Percentiles rank a stretch among this genome's conserved stretches.
Conservation (phyloP, 2,113 vertebrate genomes). For the Ceuthmochares aereus region DNA sequence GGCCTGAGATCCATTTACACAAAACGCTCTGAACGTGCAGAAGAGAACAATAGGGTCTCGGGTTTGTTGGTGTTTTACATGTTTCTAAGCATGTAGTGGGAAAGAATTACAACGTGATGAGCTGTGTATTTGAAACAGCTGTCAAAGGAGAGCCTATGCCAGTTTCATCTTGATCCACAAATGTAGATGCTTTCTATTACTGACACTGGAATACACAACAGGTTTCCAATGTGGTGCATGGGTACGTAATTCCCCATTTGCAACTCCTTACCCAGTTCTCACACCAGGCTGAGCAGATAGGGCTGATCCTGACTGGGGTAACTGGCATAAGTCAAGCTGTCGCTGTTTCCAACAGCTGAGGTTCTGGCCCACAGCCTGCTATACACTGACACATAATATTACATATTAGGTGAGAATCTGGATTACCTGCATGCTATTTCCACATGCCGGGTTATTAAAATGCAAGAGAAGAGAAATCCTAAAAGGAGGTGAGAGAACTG, state of each 20-base stretch:
- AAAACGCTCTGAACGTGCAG: background rate
- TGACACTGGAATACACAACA: slow-evolving; percentile 49
- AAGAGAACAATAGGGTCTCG: slow-evolving; percentile 45
- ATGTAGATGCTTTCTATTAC: slow-evolving; percentile 60
- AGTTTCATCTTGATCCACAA: slow-evolving; percentile 58
- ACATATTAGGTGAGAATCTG: background rate
- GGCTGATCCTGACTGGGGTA: background rate
- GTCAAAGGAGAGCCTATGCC: slow-evolving; percentile 40
- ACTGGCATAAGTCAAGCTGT: background rate
- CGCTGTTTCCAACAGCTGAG: slow-evolving; percentile 15
- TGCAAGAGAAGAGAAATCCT: slow-evolving; percentile 4
- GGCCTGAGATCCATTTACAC: slow-evolving; percentile 30
- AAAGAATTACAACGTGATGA: slow-evolving; percentile 64
- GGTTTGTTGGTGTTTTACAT: slow-evolving; percentile 30
- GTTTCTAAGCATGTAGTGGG: slow-evolving; percentile 44
- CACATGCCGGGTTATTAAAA: background rate
- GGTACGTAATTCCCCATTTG: slow-evolving; percentile 47
- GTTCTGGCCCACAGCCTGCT: background rate
- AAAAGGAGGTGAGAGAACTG: slow-evolving; percentile 8
- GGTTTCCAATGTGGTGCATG: slow-evolving; percentile 36
- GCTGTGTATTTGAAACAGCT: slow-evolving; percentile 64
- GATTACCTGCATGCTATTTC: slow-evolving; percentile 50
- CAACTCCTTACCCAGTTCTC: slow-evolving; percentile 38
- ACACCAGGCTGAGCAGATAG: slow-evolving; percentile 5
- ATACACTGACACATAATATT: background rate